Percentiles rank a stretch among this genome's conserved stretches.
These are phyloP conservation scores for Leptatherina wallacei DNA, from an alignment of 2,797 vertebrate genomes.

Conservation along the genomic window DNA sequence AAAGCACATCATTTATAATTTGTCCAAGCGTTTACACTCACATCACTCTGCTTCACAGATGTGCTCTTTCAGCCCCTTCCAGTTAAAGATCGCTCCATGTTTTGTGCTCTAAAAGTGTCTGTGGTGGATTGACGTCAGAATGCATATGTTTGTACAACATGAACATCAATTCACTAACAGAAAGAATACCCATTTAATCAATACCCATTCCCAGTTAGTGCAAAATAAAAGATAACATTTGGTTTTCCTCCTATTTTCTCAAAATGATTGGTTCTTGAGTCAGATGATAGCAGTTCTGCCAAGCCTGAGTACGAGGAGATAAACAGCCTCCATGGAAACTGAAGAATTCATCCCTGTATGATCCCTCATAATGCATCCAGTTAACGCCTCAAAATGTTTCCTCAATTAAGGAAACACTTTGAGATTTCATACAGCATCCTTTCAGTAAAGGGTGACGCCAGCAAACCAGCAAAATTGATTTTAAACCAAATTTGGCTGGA, in stretches of 20 bases:
- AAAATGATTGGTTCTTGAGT: too few relatives aligned
- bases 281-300: not conserved
- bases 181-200: not conserved
- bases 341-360: not conserved
- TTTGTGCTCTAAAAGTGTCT: not conserved
- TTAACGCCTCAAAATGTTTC: not conserved
- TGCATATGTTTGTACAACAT: not conserved
- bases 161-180: not conserved
- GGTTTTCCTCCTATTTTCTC: not conserved
- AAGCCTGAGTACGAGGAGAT: not conserved
- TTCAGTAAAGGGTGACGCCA: not conserved
- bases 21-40: not conserved
- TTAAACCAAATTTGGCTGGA: too few relatives aligned
- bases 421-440: not conserved
- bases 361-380: not conserved
- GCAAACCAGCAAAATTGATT: too few relatives aligned
- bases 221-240: not conserved
- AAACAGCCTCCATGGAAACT: not conserved
- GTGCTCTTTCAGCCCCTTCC: not conserved
- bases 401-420: not conserved
- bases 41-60: not conserved
- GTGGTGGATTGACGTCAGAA: not conserved
- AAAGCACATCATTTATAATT: not conserved
- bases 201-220: not conserved
- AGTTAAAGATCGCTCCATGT: not conserved